phyloP scores from a whole-genome alignment of 2,797 vertebrate genomes.

The Echiichthys vipera region DNA sequence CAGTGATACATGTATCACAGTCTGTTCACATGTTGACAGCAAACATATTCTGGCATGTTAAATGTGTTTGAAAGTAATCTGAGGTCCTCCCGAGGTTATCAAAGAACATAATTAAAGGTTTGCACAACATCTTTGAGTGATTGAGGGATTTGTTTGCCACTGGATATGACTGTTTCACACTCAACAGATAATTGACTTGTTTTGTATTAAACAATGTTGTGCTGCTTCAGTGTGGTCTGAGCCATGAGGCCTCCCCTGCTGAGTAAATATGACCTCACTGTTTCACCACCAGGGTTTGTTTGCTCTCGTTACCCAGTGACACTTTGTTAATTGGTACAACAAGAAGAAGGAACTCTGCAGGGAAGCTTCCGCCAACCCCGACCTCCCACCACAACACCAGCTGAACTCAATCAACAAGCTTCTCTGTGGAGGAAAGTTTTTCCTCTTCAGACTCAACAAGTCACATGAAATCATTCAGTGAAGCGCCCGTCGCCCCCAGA shows the following conservation, averaged over 20 bases:
- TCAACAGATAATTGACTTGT: not conserved
- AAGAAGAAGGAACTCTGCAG: not conserved
- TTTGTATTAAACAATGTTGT: not conserved
- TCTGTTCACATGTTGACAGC: too few species aligned
- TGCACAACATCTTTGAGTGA: not conserved
- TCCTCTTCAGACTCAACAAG: not conserved
- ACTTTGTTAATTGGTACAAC: not conserved
- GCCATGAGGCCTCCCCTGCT: not conserved
- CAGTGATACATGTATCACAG: too few species aligned
- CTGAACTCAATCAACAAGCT: not conserved
- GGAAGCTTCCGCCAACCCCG: not conserved
- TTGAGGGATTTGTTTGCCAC: not conserved
- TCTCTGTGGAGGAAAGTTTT: not conserved
- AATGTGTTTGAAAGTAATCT: too few species aligned
- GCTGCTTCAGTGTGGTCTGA: not conserved
- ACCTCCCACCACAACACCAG: not conserved
- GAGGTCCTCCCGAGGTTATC: too few species aligned
- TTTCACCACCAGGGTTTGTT: slow-evolving; percentile 4
- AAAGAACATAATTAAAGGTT: not conserved
- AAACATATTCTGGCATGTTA: too few species aligned
- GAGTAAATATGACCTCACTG: slow-evolving; percentile 7
- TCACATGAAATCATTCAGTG: not conserved
- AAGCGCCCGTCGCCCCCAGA: not conserved
- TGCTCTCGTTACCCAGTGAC: slow-evolving; percentile 11
- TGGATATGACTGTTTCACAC: too few species aligned